Evolutionary conservation across 2,113 vertebrate species (phyloP).

Genomic region (Bungarus multicinctus): DNA sequence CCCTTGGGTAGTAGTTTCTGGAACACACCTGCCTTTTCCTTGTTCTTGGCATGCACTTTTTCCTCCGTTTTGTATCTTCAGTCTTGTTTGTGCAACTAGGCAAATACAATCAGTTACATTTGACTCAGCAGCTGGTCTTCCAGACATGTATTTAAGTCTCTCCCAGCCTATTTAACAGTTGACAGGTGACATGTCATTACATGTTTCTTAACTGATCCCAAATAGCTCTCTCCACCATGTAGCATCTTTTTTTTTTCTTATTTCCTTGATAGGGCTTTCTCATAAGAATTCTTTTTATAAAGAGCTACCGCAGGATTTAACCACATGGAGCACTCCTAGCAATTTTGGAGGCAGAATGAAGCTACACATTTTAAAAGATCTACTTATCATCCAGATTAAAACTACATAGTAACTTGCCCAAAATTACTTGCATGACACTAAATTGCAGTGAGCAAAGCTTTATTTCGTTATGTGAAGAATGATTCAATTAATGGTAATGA

Average conservation of each 20-base stretch:
- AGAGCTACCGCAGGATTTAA: not conserved
- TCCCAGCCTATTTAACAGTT: constrained; percentile 4
- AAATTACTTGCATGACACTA: constrained; percentile 9
- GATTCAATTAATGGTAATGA: constrained; percentile 15
- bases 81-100: constrained; percentile 4
- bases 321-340: not conserved
- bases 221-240: not conserved
- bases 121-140: constrained; percentile 6
- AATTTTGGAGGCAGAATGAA: not conserved
- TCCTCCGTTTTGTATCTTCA: not conserved
- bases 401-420: not conserved
- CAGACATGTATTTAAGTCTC: constrained; percentile 14
- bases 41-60: not conserved
- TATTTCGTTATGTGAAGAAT: constrained; percentile 25
- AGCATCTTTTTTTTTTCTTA: not conserved
- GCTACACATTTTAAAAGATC: not conserved
- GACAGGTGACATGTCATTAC: constrained; percentile 24
- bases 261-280: constrained; percentile 5
- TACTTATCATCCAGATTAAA: not conserved
- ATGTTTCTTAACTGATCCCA: constrained; percentile 10
- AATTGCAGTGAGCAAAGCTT: constrained; percentile 12
- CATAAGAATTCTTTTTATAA: constrained; percentile 8
- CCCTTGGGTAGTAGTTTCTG: not conserved
- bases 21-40: not conserved
- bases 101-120: constrained; percentile 17